Evolutionary conservation across 2,113 vertebrate genomes (phyloP).

Genomic region (Pelusios castaneus): DNA sequence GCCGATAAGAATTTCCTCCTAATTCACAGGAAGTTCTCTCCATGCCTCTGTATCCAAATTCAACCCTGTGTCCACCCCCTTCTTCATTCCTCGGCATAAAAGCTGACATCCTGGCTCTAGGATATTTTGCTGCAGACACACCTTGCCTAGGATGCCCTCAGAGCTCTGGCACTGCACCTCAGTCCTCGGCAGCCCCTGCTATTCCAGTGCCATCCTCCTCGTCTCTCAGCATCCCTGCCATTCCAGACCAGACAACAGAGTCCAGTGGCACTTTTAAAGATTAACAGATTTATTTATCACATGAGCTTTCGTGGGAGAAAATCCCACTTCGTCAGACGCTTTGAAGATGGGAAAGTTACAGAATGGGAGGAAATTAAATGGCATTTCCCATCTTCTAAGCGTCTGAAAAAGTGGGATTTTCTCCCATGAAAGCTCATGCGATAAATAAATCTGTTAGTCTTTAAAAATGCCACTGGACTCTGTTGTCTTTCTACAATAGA

Average conservation of each 20-base stretch:
- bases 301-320: too few species aligned
- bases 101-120: neutral
- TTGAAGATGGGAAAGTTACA: too few species aligned
- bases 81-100: neutral
- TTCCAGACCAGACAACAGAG: neutral
- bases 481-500: too few species aligned
- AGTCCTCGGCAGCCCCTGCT: neutral
- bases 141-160: neutral
- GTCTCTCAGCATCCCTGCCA: slow-evolving; percentile 10
- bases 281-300: too few species aligned
- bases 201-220: neutral
- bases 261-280: too few species aligned
- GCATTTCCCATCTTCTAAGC: too few species aligned
- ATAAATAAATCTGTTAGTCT: too few species aligned
- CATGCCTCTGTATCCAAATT: neutral
- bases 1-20: slow-evolving; percentile 47
- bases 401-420: too few species aligned
- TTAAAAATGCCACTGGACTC: too few species aligned
- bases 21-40: slow-evolving; percentile 52
- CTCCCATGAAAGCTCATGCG: too few species aligned
- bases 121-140: neutral
- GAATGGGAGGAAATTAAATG: too few species aligned
- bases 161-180: neutral
- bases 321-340: too few species aligned
- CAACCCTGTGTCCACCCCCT: neutral